Conservation (phyloP, 2,888 invertebrate genomes). For the Yponomeuta malinellus region DNA sequence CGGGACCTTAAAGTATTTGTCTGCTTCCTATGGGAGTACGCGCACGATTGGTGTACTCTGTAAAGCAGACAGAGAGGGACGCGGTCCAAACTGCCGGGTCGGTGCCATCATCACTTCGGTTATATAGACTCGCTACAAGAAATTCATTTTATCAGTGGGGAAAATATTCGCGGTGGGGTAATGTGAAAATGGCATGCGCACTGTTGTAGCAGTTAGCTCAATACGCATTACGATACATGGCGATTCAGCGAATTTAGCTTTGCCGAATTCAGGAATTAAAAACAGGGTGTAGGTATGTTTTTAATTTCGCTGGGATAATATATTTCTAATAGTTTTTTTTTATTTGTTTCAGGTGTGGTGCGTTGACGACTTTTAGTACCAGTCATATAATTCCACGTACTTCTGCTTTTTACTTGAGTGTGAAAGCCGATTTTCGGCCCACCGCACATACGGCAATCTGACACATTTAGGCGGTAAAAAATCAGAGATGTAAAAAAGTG, state of each 20-base stretch:
- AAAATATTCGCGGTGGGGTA: background rate
- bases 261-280: no score
- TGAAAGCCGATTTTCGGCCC: no score
- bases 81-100: constrained; percentile 47
- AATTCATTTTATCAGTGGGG: background rate
- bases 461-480: no score
- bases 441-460: no score
- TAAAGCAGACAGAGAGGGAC: constrained; percentile 36
- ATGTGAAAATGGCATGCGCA: background rate
- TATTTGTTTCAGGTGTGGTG: background rate
- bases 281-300: no score
- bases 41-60: constrained; percentile 15
- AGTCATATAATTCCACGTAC: no score
- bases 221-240: no score
- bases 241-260: no score
- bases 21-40: constrained; percentile 7
- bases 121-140: constrained; percentile 52
- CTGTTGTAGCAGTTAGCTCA: background rate
- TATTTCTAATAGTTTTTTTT: background rate
- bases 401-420: no score
- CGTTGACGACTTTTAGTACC: background rate
- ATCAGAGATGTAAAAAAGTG: no score
- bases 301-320: background rate
- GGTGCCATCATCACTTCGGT: constrained; percentile 32
- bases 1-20: background rate